Evolutionary conservation across 2,888 invertebrate genomes (phyloP), one percentile per base, ranked within the genome.

Genomic region (Gerris lacustris): DNA sequence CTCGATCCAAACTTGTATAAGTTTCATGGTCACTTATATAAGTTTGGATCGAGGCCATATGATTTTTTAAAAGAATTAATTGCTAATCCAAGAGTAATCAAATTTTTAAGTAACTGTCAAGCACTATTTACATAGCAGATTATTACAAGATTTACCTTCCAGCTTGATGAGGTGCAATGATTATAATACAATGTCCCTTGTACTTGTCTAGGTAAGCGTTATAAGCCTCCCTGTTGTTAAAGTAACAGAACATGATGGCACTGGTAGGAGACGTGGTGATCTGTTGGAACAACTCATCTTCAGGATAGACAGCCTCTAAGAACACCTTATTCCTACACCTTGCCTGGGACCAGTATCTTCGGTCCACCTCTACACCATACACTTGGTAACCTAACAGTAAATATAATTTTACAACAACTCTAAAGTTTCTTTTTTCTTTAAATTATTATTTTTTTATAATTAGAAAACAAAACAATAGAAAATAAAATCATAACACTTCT

Each of bases 191-290:
- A 62, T 82, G 81, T 45, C 94, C 89, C 44, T 80, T 77, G 79
- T 86, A 89, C 77, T 83, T 78, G 75, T 84, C 79, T 72, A 92
- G 79, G 77, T 92, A 92, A 9, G 87, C 81, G 11, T 82, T 77
- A 79, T 92, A 92, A 43, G 89, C 90, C 0, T 77, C 75, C 6
- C 86, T 83, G 77, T 89, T 86, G 77, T 92, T 92, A 77, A 92
- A 93, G 77, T 92, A 92, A 78, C 91, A 92, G 79, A 92, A 92
- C 67, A 92, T 78, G 69, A 92, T 77, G 0, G 89, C 88, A 71
- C 84, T 84, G 64, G 83, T 80, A 15, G 80, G 75, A 9, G 80
- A 77, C 45, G 81, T 78, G 4, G 87, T 79, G 69, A 84, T 77
- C 55, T 77, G 73, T 6, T 78, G 77, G 67, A 80, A 80, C 1